Evolutionary conservation across 2,113 vertebrate genomes (phyloP).

Genomic region (Neomonachus schauinslandi): DNA sequence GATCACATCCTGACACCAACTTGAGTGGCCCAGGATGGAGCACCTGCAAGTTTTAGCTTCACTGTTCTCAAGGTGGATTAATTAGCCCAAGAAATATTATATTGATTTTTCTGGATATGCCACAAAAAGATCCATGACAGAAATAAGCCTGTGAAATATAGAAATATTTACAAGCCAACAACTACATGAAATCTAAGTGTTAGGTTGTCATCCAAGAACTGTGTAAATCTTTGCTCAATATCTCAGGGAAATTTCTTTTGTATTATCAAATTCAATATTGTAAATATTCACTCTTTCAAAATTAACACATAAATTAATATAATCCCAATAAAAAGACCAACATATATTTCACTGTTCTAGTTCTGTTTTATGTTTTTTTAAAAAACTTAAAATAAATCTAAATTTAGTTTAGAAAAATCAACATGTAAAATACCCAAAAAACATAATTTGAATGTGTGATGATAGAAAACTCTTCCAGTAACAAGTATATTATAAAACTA

Average conservation of each 20-base stretch:
- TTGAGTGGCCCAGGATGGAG: slow-evolving; percentile 19
- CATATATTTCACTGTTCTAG: not conserved
- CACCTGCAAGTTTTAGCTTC: slow-evolving; percentile 56
- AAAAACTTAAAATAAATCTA: not conserved
- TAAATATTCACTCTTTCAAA: slow-evolving; percentile 37
- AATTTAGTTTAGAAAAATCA: not conserved
- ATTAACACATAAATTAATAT: not conserved
- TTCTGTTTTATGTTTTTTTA: not conserved
- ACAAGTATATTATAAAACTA: not conserved
- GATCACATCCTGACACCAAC: not conserved
- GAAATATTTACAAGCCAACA: slow-evolving; percentile 91
- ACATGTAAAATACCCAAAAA: not conserved
- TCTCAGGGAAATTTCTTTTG: slow-evolving; percentile 58
- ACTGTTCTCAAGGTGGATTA: slow-evolving; percentile 26
- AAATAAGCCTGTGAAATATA: slow-evolving; percentile 92
- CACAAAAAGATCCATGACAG: slow-evolving; percentile 90
- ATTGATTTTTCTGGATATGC: slow-evolving; percentile 84
- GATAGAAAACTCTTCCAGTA: not conserved
- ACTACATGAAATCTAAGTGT: slow-evolving; percentile 86
- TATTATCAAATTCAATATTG: not conserved
- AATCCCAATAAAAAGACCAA: not conserved
- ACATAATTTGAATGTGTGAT: not conserved
- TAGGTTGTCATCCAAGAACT: slow-evolving; percentile 85
- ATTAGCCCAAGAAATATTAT: slow-evolving; percentile 62
- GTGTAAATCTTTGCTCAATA: slow-evolving; percentile 83